Conservation (phyloP, 2,797 vertebrate genomes). For the Sebastiscus tertius region DNA sequence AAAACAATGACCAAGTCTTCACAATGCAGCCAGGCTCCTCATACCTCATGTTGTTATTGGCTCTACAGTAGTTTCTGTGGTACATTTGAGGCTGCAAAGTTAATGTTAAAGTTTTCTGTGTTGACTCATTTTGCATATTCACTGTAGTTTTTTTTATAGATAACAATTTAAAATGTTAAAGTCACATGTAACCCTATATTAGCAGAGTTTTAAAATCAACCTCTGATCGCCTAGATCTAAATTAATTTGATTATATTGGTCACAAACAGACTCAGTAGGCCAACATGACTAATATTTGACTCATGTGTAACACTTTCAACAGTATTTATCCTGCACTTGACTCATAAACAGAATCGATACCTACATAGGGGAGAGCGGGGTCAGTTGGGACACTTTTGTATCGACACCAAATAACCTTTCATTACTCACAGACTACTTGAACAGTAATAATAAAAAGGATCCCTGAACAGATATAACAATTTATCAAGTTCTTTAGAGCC, state of each 20-base stretch:
- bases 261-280: background rate
- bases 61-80: background rate
- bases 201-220: background rate
- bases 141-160: background rate
- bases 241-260: background rate
- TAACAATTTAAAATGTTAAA: background rate
- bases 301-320: background rate
- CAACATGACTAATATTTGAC: constrained; percentile 10
- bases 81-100: background rate
- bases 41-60: background rate
- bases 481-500: too few relatives aligned
- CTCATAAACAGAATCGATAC: background rate
- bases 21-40: background rate
- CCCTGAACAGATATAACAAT: too few relatives aligned
- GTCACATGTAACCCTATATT: background rate
- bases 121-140: background rate
- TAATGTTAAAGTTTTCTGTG: background rate
- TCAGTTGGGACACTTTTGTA: too few relatives aligned
- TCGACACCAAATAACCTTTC: too few relatives aligned
- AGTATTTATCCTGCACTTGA: background rate
- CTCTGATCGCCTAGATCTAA: background rate
- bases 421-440: too few relatives aligned
- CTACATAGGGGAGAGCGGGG: too few relatives aligned
- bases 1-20: background rate
- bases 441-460: too few relatives aligned